phyloP scores from a whole-genome alignment of 2,113 vertebrate genomes.

The Lophotis ruficrista region DNA sequence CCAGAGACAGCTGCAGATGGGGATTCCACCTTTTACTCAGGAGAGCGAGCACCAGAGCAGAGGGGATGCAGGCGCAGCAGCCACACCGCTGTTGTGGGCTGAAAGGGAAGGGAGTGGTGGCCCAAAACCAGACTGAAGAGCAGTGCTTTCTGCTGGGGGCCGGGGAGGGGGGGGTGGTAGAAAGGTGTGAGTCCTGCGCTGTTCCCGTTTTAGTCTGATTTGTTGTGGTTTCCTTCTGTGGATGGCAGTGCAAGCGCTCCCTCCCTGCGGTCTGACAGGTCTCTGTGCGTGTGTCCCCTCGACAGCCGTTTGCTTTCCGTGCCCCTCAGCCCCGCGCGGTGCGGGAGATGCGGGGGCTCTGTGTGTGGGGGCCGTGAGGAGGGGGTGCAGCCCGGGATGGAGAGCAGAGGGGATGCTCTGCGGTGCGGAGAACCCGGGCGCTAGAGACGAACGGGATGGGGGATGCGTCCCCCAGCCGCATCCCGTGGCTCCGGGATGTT shows the following conservation, averaged over 20 bases:
- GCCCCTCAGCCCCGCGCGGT: background rate
- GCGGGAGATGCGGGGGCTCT: fast-evolving
- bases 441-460: fast-evolving
- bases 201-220: background rate
- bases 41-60: fast-evolving
- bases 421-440: fast-evolving
- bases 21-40: background rate
- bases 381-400: background rate
- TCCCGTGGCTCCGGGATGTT: fast-evolving
- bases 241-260: background rate
- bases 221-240: background rate
- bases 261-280: too few relatives aligned
- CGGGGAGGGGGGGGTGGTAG: background rate
- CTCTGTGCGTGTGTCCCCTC: too few relatives aligned
- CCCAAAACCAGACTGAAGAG: background rate
- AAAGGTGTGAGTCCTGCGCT: background rate
- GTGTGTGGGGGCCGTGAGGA: fast-evolving
- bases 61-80: background rate
- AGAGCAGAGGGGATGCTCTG: fast-evolving
- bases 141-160: background rate
- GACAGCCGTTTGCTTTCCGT: fast-evolving
- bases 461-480: fast-evolving
- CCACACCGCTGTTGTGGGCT: fast-evolving
- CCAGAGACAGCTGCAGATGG: too few relatives aligned
- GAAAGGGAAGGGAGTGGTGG: background rate